These are phyloP conservation scores for Pipa parva DNA, from an alignment of 2,113 vertebrate genomes.

Conservation along the genomic window DNA sequence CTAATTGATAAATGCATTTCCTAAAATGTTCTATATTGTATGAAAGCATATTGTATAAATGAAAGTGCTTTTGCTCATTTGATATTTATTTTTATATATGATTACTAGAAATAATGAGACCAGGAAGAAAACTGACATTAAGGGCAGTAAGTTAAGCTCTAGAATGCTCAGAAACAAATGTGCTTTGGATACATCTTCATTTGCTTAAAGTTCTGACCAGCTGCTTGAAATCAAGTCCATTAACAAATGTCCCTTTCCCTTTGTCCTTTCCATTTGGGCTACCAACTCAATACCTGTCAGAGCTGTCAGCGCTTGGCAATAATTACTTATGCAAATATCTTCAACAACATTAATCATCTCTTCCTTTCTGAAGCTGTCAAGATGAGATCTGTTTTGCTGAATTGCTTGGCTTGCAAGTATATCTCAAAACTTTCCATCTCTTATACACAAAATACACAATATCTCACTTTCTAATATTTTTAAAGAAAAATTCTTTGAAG, in stretches of 20 bases:
- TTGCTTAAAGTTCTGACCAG: slow-evolving; percentile 3
- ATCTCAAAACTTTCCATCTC: slow-evolving; percentile 15
- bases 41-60: too few relatives aligned
- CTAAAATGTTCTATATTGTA: too few relatives aligned
- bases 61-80: too few relatives aligned
- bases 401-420: slow-evolving; percentile 2
- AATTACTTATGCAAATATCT: slow-evolving; percentile 42
- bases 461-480: too few relatives aligned
- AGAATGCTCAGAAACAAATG: background rate
- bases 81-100: too few relatives aligned
- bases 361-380: background rate
- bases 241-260: background rate
- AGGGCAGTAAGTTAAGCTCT: background rate
- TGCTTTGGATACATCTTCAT: slow-evolving; percentile 19
- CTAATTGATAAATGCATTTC: too few relatives aligned
- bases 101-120: slow-evolving; percentile 4
- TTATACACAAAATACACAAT: background rate
- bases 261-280: slow-evolving; percentile 28
- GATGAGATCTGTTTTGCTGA: slow-evolving; percentile 15
- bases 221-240: slow-evolving; percentile 19
- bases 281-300: slow-evolving; percentile 36
- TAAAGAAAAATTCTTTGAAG: too few relatives aligned
- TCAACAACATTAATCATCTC: slow-evolving; percentile 33
- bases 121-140: background rate
- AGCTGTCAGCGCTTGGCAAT: slow-evolving; percentile 31